Base-by-base conservation (phyloP, 2,888 invertebrate species). In the Seira ritae region DNA sequence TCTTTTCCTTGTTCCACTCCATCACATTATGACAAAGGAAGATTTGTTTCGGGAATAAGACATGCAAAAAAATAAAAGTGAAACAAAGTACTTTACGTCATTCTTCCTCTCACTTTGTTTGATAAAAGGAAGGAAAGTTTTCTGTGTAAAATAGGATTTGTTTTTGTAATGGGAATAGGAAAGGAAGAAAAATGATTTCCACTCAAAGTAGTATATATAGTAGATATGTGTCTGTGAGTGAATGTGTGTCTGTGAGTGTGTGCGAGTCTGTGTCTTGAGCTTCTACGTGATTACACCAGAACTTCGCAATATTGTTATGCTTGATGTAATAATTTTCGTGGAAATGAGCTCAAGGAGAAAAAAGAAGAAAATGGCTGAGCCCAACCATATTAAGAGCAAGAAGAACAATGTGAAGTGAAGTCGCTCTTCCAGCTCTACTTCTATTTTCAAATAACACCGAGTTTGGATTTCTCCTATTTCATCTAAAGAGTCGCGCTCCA, bases 241-340 rank as follows among this genome's bases (percentile, higher is more conserved):
- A n/a, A n/a, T 31, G 31, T 31, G 31, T 31, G 31, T 31, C 31
- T 31, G 8, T 55, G 55, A 8, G 55, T 55, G 55, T 17, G 17
- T 55, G 55, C 3, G 15, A 2, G n/a, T 55, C 55, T 55, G 3
- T 3, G 15, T 3, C 12, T 17, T n/a, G 55, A 55, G 55, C n/a
- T 55, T 55, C 55, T 12, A 55, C 55, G 55, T 55, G 55, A 55
- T 55, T 55, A 55, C 55, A n/a, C 17, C 3, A 55, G n/a, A 55
- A 55, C 55, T 55, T 55, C 17, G 55, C 55, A 55, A 55, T 55
- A 55, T 31, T 31, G 31, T 31, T 31, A 55, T 12, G 55, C 55
- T 55, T 55, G 55, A 55, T 55, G 55, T 55, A 55, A 55, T 55
- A 55, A 55, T 55, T 55, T 55, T 55, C 55, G 55, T 55, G 55